phyloP scores from a whole-genome alignment of 2,797 vertebrate species.

The Ispidina picta region DNA sequence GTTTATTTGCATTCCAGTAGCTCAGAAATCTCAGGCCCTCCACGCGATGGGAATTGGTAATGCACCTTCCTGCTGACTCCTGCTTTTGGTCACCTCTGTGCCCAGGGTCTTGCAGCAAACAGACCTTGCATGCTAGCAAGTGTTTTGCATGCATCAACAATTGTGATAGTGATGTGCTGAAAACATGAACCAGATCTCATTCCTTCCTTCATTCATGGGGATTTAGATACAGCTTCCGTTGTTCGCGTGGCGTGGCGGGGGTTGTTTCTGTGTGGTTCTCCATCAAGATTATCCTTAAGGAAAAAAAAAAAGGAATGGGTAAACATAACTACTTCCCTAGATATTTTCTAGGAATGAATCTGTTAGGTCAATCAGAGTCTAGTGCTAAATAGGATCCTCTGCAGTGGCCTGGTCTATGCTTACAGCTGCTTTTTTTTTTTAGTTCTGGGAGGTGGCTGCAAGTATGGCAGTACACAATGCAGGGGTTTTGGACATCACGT shows the following conservation, averaged over 20 bases:
- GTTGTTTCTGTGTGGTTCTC: not conserved
- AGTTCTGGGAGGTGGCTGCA: not conserved
- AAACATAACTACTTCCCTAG: not conserved
- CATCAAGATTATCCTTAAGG: not conserved
- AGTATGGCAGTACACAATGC: not conserved
- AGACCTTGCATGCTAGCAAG: not conserved
- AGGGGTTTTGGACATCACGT: not conserved
- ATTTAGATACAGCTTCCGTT: not conserved
- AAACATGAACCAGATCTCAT: conserved; percentile 57
- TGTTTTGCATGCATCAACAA: conserved; percentile 33
- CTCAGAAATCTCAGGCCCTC: conserved; percentile 25
- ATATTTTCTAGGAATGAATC: conserved; percentile 19
- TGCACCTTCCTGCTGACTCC: not conserved
- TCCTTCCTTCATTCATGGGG: not conserved
- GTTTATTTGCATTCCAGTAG: conserved; percentile 63
- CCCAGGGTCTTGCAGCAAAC: not conserved
- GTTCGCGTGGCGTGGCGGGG: fast-evolving
- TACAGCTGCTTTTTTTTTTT: conserved; percentile 19
- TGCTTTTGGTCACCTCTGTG: conserved; percentile 2
- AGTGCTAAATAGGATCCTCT: not conserved
- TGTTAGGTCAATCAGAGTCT: not conserved
- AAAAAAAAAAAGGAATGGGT: not conserved
- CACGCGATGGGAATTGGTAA: conserved; percentile 43
- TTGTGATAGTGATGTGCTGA: conserved; percentile 56
- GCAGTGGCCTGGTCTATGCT: not conserved